phyloP scores from a whole-genome alignment of 1,140 invertebrate genomes.

The Diuraphis noxia region DNA sequence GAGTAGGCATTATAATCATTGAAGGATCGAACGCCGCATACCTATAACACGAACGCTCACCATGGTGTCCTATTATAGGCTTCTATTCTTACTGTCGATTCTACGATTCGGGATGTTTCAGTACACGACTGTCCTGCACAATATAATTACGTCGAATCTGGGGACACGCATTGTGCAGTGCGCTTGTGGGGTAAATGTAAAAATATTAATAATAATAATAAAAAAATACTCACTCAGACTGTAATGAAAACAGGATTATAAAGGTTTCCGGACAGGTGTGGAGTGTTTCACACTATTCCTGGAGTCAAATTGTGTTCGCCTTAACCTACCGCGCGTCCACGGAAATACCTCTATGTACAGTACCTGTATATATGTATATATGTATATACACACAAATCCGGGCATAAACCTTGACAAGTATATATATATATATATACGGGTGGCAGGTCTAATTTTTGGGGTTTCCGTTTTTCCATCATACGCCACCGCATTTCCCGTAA shows the following conservation, averaged over 20 bases:
- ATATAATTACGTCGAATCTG: not conserved
- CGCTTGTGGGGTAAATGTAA: not conserved
- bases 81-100: not conserved
- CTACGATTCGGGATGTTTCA: not conserved
- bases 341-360: not conserved
- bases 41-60: not conserved
- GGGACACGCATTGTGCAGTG: not conserved
- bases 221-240: not conserved
- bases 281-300: conserved; percentile 9
- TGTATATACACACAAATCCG: not conserved
- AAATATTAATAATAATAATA: not conserved
- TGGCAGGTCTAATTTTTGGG: not conserved
- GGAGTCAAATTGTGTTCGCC: conserved; percentile 27
- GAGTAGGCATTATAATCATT: not conserved
- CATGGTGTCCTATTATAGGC: not conserved
- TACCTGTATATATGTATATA: not conserved
- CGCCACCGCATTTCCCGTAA: not conserved
- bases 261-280: conserved; percentile 43
- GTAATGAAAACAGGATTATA: conserved; percentile 44
- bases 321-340: not conserved
- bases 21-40: not conserved
- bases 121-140: not conserved
- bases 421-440: not conserved
- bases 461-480: not conserved
- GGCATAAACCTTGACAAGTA: not conserved